phyloP scores from a whole-genome alignment of 2,888 invertebrate species.

The Anagyrus pseudococci region DNA sequence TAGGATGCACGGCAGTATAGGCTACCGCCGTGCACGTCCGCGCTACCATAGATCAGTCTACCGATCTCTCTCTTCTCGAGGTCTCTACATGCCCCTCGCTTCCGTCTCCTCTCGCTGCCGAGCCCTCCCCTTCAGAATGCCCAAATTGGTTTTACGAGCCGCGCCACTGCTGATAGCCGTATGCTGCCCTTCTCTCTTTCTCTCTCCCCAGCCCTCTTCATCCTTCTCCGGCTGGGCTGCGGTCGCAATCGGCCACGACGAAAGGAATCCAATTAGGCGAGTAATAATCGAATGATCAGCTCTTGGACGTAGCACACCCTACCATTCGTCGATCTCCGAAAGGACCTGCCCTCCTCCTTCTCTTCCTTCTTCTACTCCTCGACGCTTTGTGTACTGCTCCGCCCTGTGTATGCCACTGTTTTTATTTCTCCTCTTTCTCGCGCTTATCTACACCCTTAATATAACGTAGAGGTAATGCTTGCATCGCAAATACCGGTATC shows the following conservation, averaged over 20 bases:
- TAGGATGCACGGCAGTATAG: no score
- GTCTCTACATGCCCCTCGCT: constrained; percentile 13
- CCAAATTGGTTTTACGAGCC: constrained; percentile 54
- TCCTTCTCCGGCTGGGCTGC: constrained; percentile 9
- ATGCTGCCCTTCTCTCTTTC: constrained; percentile 8
- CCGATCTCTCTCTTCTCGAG: constrained; percentile 24
- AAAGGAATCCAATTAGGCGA: constrained; percentile 59
- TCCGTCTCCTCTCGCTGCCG: constrained; percentile 22
- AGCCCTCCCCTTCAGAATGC: constrained; percentile 46
- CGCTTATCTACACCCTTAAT: no score
- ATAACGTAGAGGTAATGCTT: no score
- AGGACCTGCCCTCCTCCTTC: no score
- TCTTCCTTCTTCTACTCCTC: no score
- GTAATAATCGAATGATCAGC: constrained; percentile 55
- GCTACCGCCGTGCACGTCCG: constrained; percentile 27
- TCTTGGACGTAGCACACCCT: no score
- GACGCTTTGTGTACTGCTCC: no score
- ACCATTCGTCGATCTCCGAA: no score
- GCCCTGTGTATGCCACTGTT: no score
- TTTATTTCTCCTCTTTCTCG: no score
- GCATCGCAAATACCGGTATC: no score
- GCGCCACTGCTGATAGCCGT: constrained; percentile 22
- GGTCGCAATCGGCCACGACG: constrained; percentile 51
- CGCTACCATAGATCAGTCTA: constrained; percentile 46
- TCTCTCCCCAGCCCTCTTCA: background rate